phyloP scores from a whole-genome alignment of 2,797 vertebrate species.

The Paguma larvata region DNA sequence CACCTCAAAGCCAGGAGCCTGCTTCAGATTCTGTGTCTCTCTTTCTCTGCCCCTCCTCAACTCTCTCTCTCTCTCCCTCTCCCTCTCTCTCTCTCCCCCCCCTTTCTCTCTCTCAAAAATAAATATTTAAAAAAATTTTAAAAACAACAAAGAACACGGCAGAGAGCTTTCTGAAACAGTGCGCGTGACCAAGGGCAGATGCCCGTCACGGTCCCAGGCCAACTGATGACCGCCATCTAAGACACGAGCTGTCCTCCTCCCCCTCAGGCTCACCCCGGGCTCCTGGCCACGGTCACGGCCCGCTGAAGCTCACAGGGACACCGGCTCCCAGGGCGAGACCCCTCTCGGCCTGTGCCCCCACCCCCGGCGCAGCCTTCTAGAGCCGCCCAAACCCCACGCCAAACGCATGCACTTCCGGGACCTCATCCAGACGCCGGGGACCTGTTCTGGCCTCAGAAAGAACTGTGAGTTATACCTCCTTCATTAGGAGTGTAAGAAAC shows the following conservation, averaged over 20 bases:
- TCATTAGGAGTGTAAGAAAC: background rate
- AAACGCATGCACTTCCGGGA: background rate
- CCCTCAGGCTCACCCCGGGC: background rate
- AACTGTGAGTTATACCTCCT: background rate
- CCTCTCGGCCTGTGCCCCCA: background rate
- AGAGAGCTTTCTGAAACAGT: background rate
- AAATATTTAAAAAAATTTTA: no score
- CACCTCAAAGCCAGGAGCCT: no score
- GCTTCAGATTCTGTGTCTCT: no score
- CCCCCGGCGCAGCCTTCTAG: background rate
- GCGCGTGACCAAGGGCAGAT: fast-evolving
- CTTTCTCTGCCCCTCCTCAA: no score
- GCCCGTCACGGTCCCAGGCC: background rate
- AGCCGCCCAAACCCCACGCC: background rate
- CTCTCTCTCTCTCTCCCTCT: no score
- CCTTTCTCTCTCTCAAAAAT: no score
- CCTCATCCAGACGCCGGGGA: background rate
- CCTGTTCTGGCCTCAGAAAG: background rate
- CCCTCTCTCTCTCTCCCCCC: no score
- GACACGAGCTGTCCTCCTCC: background rate
- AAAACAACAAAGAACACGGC: background rate
- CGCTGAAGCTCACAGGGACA: background rate
- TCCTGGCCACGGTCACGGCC: background rate
- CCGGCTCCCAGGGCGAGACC: no score
- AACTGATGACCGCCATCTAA: no score